Percentiles rank a stretch among this genome's conserved stretches.
Conservation (phyloP, 2,888 invertebrate species). For the Adelphocoris suturalis region DNA sequence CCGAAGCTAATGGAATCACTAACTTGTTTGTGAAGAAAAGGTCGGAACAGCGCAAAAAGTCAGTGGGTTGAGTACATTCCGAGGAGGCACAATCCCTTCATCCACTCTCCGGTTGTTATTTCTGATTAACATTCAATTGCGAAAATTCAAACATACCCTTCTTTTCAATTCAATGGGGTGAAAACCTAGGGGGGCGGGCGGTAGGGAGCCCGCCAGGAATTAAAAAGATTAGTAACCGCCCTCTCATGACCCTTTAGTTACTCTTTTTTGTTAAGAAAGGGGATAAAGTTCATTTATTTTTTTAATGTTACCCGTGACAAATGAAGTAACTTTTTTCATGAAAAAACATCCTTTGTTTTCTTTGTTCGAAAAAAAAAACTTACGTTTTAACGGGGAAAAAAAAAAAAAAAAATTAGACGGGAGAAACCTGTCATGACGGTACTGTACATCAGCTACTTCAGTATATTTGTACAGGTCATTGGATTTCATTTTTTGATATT, state of each 20-base stretch:
- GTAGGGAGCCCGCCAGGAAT: conserved; percentile 3
- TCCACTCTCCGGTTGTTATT: conserved; percentile 49
- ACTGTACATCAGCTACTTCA: too few relatives aligned
- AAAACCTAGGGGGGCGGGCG: neutral
- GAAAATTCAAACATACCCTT: conserved; percentile 14
- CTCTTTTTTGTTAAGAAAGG: neutral
- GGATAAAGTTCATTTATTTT: neutral
- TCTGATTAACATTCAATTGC: conserved; percentile 67
- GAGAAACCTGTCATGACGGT: too few relatives aligned
- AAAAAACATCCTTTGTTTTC: too few relatives aligned
- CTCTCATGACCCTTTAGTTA: neutral
- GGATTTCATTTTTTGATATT: too few relatives aligned
- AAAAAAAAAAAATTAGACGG: too few relatives aligned
- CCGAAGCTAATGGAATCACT: conserved; percentile 24
- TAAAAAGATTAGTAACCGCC: conserved; percentile 40
- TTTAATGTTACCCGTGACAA: too few relatives aligned
- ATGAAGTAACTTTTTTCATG: too few relatives aligned
- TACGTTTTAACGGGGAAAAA: too few relatives aligned
- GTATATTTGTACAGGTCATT: too few relatives aligned
- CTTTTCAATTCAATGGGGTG: conserved; percentile 7
- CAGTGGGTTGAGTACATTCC: neutral
- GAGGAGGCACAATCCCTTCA: neutral
- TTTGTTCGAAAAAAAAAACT: too few relatives aligned
- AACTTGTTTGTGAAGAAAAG: conserved; percentile 27
- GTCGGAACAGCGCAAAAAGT: neutral